These are phyloP conservation scores for Rousettus madagascariensis DNA, from an alignment of 2,797 vertebrate genomes.

Conservation along the genomic window DNA sequence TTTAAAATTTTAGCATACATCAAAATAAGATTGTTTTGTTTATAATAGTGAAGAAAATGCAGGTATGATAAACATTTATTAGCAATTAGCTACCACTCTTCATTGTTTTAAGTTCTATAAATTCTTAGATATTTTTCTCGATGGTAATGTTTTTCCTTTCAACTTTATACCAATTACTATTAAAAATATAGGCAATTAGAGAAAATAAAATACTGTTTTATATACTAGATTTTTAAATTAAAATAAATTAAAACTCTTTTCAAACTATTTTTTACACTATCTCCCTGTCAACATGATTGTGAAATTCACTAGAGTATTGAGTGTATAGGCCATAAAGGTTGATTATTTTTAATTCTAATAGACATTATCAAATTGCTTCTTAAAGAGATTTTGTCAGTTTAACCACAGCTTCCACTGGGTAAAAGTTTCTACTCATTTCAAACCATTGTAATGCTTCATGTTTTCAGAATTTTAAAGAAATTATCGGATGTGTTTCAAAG, in stretches of 20 bases:
- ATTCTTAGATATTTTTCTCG: not conserved
- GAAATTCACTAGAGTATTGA: not conserved
- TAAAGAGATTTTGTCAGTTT: not conserved
- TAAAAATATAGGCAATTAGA: not conserved
- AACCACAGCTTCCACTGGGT: not conserved
- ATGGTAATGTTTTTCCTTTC: not conserved
- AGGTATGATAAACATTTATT: not conserved
- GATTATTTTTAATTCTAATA: not conserved
- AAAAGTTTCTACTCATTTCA: not conserved
- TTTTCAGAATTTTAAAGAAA: not conserved
- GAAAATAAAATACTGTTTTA: not conserved
- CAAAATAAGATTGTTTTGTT: not conserved
- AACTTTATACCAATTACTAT: not conserved
- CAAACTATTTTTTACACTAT: not conserved
- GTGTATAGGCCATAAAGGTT: not conserved
- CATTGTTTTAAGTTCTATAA: not conserved
- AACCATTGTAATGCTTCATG: not conserved
- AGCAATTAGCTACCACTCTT: not conserved
- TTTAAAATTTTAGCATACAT: not conserved
- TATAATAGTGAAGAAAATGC: not conserved
- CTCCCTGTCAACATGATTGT: not conserved
- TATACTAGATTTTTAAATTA: not conserved
- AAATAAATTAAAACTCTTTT: not conserved
- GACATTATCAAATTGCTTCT: not conserved
- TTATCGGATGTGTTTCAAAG: not conserved